phyloP scores from a whole-genome alignment of 2,113 vertebrate species.

The Caranx melampygus region DNA sequence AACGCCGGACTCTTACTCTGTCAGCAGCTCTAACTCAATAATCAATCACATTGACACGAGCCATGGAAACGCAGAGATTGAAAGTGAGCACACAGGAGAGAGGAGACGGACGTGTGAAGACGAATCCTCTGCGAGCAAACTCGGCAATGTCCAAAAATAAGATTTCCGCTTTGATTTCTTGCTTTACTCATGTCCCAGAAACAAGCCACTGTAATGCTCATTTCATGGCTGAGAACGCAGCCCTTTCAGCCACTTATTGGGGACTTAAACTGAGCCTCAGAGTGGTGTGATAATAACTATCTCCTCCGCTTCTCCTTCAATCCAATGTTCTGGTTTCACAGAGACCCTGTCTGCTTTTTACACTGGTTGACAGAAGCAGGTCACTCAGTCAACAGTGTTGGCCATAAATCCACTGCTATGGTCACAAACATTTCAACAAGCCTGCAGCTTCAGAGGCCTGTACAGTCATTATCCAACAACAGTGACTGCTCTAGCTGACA shows the following conservation, averaged over 20 bases:
- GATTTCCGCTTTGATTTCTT: conserved; percentile 22
- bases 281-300: conserved; percentile 57
- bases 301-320: conserved; percentile 40
- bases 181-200: conserved; percentile 56
- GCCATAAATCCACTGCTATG: conserved; percentile 39
- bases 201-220: conserved; percentile 52
- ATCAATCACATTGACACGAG: conserved; percentile 69
- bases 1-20: conserved; percentile 36
- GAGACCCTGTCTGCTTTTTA: conserved; percentile 47
- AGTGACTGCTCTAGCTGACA: conserved; percentile 19
- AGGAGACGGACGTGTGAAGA: conserved; percentile 17
- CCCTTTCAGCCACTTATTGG: conserved; percentile 42
- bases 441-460: conserved; percentile 23
- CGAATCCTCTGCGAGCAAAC: conserved; percentile 56
- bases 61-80: conserved; percentile 44
- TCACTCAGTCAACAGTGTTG: conserved; percentile 69
- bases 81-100: conserved; percentile 33
- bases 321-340: conserved; percentile 44
- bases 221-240: conserved; percentile 52
- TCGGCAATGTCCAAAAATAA: conserved; percentile 57
- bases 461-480: conserved; percentile 27
- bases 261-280: conserved; percentile 53
- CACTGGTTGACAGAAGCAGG: conserved; percentile 76
- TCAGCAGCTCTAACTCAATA: conserved; percentile 63
- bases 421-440: conserved; percentile 50